Evolutionary conservation across 2,113 vertebrate genomes (phyloP), one percentile per base, ranked within the genome.

Genomic region (Gopherus flavomarginatus): DNA sequence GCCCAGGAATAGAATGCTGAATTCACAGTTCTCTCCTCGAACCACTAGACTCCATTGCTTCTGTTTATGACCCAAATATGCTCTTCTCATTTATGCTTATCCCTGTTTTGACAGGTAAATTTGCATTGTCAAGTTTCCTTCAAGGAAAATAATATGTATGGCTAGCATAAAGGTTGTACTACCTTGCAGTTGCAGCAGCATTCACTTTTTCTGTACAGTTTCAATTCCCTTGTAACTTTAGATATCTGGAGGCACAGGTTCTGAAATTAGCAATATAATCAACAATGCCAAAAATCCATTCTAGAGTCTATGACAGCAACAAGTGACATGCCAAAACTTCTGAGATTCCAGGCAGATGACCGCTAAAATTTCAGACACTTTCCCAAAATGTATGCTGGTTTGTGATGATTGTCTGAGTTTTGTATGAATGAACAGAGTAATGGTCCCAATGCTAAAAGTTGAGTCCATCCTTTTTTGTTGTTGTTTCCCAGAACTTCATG

Each of bases 101-200:
- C 82, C 38, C 56, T 44, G 5, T 3, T 2, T 4, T 56, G 26
- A 44, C 38, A 26, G 0, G 1, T 14, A 5, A 22, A 5, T 86
- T 81, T 81, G 8, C 69, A 19, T 21, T 62, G 81, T 44, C 38
- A 62, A 8, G 19, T 31, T 72, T 10, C 3, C 86, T 84, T 69
- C 12, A 84, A n/a, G 65, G 65, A 72, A 72, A 83, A 3, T 62
- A 52, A 50, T 21, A 8, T 50, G 6, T 4, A 90, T 26, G 1
- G 52, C 81, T 62, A 81, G 31, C 14, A 11, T 16, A 29, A 94
- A 88, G 35, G 4, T 72, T 27, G 35, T 21, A 2, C 31, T 90
- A 72, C 62, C 79, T 88, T 89, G 27, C 52, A 82, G 75, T 2
- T 14, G 75, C 38, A 77, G 72, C 42, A 26, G 38, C 72, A 42